Evolutionary conservation across 1,140 invertebrate species (phyloP).

Genomic region (Nomia melanderi): DNA sequence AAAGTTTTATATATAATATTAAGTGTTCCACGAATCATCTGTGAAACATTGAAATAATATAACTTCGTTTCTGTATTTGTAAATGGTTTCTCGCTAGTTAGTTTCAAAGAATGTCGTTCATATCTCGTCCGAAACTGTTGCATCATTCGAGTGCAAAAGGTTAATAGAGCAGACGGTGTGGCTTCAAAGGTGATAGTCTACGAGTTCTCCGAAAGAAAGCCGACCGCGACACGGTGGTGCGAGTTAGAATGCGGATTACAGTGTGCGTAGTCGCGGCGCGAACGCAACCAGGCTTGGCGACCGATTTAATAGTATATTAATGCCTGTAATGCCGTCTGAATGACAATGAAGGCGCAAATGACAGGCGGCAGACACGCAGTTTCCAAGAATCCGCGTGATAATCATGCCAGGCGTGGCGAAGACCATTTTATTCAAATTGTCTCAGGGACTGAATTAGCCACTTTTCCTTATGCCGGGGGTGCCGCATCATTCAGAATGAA

Average conservation of each 20-base stretch:
- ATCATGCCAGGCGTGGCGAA: constrained; percentile 6
- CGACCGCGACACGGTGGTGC: too few species aligned
- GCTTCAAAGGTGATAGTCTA: too few species aligned
- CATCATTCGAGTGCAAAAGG: too few species aligned
- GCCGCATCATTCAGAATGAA: constrained; percentile 25
- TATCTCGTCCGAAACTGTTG: too few species aligned
- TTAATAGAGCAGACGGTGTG: too few species aligned
- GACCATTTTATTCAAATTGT: constrained; percentile 37
- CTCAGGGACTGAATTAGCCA: constrained; percentile 13
- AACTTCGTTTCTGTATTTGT: too few species aligned
- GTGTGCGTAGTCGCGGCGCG: constrained; percentile 2
- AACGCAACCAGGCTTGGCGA: constrained; percentile 15
- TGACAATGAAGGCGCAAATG: constrained; percentile 46
- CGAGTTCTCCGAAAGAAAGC: too few species aligned
- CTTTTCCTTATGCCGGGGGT: constrained; percentile 25
- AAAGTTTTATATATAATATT: too few species aligned
- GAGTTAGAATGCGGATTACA: neutral
- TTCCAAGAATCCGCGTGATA: constrained; percentile 20
- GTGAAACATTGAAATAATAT: too few species aligned
- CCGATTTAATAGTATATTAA: constrained; percentile 59
- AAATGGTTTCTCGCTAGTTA: too few species aligned
- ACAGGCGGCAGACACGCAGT: constrained; percentile 34
- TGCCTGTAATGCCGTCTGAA: constrained; percentile 48
- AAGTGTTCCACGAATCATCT: too few species aligned
- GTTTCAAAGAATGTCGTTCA: too few species aligned